Evolutionary conservation across 37 sponge, comb jelly and placozoan genomes (phyloP).

Genomic region (Axinella damicornis): DNA sequence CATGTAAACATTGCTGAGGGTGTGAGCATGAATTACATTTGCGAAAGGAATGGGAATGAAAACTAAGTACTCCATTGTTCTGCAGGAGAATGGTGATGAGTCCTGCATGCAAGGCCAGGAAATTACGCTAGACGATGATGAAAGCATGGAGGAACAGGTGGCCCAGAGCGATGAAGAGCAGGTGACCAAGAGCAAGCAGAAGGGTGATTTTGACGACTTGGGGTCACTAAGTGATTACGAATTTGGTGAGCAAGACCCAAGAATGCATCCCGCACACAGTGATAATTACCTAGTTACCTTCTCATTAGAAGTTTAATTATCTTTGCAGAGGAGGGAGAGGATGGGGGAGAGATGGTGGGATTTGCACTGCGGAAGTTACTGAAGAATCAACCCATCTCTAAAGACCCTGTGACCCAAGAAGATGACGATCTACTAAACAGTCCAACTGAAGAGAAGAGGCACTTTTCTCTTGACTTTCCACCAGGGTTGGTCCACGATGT

Average conservation of each 20-base stretch:
- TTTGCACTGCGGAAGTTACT: conserved; percentile 7
- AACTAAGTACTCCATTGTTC: too few relatives aligned
- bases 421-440: neutral
- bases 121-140: too few relatives aligned
- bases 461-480: conserved; percentile 75
- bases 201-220: conserved; percentile 21
- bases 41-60: too few relatives aligned
- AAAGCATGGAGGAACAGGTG: too few relatives aligned
- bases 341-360: conserved; percentile 3
- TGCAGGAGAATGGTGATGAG: too few relatives aligned
- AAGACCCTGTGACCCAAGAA: neutral
- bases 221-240: conserved; percentile 47
- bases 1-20: too few relatives aligned
- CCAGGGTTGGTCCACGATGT: conserved; percentile 56
- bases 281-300: too few relatives aligned
- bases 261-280: too few relatives aligned
- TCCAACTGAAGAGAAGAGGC: neutral
- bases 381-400: neutral
- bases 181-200: neutral
- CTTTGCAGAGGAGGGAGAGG: conserved; percentile 32
- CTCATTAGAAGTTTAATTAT: neutral
- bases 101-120: too few relatives aligned
- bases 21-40: too few relatives aligned
- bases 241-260: conserved; percentile 37
- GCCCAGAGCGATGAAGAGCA: too few relatives aligned